Base-by-base conservation (phyloP, 2,888 invertebrate species). In the Cephus runcator region DNA sequence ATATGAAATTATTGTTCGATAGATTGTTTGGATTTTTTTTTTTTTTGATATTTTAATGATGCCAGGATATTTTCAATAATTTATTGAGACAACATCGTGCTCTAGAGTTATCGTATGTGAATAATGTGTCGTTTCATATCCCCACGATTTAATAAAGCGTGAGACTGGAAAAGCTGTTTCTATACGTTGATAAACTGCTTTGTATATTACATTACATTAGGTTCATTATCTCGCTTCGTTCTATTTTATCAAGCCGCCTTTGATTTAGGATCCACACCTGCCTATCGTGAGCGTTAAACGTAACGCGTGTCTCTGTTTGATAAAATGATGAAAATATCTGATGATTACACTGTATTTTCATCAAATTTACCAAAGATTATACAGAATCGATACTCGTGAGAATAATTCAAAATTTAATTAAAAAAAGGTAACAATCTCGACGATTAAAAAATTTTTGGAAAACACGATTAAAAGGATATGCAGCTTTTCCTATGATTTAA, bases 151-250 rank as follows among this genome's bases (percentile, higher is more conserved):
- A 82, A 83, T 83, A 83, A 83, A 80, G 81, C 83, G 83, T 83
- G 83, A 76, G 83, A 83, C 68, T 79, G 6, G 31, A 73, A 34
- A 82, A 81, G 82, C 82, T 83, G 83, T 76, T 82, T 80, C 78
- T 77, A 83, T 76, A 79, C 79, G 79, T 80, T 82, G 82, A 82
- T 82, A 83, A 82, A 77, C 79, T 74, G 75, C 75, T 81, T 75
- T 78, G 77, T 80, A 78, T 80, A 80, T 83, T 82, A 80, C 80
- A 83, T 82, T 82, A 83, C 81, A 74, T 79, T 82, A 82, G 76
- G 78, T 79, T 83, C 79, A 82, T 83, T 83, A 83, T 83, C 80
- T 80, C 77, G 69, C 69, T 78, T 69, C 15, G n/a, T 34, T 75
- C 33, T 33, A 11, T n/a, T 30, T 30, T 31, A 56, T 40, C 76